A percentile compares a stretch with the other conserved stretches of the same genome.
Evolutionary conservation across 2,797 vertebrate species (phyloP).

Genomic region (Hemibagrus guttatus): DNA sequence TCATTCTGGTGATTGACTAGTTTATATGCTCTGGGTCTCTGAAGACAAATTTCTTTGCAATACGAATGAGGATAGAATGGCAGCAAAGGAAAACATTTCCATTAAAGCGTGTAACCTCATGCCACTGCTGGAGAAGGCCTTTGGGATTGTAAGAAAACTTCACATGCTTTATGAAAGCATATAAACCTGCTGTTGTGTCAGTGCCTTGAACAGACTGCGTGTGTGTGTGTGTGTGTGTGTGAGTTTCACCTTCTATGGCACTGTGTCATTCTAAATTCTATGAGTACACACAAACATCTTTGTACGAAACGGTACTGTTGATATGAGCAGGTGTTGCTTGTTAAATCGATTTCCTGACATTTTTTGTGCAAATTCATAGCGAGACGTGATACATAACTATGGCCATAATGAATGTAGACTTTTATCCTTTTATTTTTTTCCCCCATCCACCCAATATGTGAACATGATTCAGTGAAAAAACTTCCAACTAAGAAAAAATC

Average conservation of each 20-base stretch:
- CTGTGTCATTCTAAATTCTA: not conserved
- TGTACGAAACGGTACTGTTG: not conserved
- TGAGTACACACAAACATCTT: not conserved
- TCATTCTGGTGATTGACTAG: slow-evolving; percentile 51
- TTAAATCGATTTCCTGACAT: slow-evolving; percentile 2
- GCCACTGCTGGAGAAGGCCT: slow-evolving; percentile 41
- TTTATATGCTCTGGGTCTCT: slow-evolving; percentile 55
- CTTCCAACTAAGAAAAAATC: slow-evolving; percentile 14
- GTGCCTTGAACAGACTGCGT: not conserved
- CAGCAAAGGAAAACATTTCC: slow-evolving; percentile 57
- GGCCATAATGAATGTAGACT: not conserved
- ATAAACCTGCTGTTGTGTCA: slow-evolving; percentile 28
- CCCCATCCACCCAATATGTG: not conserved
- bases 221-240: slow-evolving; percentile 8
- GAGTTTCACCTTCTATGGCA: slow-evolving; percentile 5
- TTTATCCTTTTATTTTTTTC: not conserved
- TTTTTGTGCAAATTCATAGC: not conserved
- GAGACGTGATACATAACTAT: not conserved
- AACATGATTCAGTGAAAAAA: not conserved
- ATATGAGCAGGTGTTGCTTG: not conserved
- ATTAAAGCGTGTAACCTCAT: slow-evolving; percentile 50
- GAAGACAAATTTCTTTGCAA: slow-evolving; percentile 56
- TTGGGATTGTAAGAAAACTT: slow-evolving; percentile 47
- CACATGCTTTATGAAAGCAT: slow-evolving; percentile 44
- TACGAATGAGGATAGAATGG: slow-evolving; percentile 50